Conservation (phyloP, 1,140 invertebrate species). For the Berghia stephanieae region DNA sequence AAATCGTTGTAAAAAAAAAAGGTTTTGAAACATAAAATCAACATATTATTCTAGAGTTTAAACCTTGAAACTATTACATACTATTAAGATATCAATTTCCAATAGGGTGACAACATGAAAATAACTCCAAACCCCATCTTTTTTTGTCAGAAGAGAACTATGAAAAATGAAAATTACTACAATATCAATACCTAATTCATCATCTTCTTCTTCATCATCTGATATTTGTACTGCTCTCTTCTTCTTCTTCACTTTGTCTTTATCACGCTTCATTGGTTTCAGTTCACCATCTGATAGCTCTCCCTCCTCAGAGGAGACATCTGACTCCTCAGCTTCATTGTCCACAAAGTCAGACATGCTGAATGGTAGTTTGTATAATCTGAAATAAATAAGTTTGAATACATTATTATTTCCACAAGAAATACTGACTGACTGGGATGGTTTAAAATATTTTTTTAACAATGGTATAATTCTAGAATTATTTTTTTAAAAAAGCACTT, state of each 20-base stretch:
- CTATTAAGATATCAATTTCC: neutral
- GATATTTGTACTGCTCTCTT: constrained; percentile 75
- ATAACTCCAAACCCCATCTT: neutral
- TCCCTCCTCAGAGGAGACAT: constrained; percentile 35
- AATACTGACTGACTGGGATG: neutral
- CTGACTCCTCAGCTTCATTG: constrained; percentile 55
- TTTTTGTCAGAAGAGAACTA: neutral
- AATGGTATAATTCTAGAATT: neutral
- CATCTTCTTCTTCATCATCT: constrained; percentile 62
- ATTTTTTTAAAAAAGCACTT: neutral
- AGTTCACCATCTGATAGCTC: constrained; percentile 41
- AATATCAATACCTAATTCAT: constrained; percentile 64
- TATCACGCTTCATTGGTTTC: constrained; percentile 39
- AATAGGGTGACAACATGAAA: neutral
- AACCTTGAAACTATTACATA: neutral
- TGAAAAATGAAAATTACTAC: neutral
- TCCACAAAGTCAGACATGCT: constrained; percentile 54
- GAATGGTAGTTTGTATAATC: neutral
- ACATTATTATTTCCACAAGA: neutral
- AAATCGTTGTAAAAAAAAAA: too few relatives aligned
- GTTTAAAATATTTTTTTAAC: neutral
- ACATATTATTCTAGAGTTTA: neutral
- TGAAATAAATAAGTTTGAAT: neutral
- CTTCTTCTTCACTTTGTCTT: constrained; percentile 51
- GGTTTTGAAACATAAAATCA: neutral